A percentile compares a stretch with the other conserved stretches of the same genome.
Conservation (phyloP, 2,113 vertebrate genomes). For the Callithrix jacchus region DNA sequence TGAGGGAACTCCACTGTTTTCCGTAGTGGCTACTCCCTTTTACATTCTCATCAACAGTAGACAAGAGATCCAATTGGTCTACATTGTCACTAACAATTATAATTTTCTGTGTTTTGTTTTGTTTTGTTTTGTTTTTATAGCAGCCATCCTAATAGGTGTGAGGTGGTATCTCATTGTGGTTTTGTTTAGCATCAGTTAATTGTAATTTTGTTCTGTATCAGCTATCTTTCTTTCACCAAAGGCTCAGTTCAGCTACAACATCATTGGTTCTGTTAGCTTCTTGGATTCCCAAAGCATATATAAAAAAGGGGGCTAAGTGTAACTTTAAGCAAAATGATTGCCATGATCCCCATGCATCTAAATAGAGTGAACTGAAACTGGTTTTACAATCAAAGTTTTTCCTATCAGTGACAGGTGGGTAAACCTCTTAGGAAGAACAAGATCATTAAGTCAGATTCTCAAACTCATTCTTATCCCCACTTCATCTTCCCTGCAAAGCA, state of each 20-base stretch:
- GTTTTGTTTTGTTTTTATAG: background rate
- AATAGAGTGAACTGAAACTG: background rate
- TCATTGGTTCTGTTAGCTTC: background rate
- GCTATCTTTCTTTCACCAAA: background rate
- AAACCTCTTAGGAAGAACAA: background rate
- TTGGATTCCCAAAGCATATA: background rate
- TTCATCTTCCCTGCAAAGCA: background rate
- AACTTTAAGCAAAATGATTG: background rate
- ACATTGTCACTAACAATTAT: background rate
- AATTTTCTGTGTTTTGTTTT: background rate
- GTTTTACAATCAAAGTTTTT: conserved; percentile 3
- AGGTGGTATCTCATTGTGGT: too few species aligned
- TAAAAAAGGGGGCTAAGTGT: background rate
- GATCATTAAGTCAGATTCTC: background rate
- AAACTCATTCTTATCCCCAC: background rate
- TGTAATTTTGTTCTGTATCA: background rate
- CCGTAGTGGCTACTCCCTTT: background rate
- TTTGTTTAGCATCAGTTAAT: too few species aligned
- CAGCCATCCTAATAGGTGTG: background rate
- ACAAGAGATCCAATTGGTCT: background rate
- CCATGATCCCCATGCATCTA: background rate
- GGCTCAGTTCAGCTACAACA: background rate
- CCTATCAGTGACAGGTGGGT: background rate
- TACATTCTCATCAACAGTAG: background rate
- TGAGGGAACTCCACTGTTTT: background rate